phyloP scores from a whole-genome alignment of 2,888 invertebrate genomes.

The Oeneis ivallda region DNA sequence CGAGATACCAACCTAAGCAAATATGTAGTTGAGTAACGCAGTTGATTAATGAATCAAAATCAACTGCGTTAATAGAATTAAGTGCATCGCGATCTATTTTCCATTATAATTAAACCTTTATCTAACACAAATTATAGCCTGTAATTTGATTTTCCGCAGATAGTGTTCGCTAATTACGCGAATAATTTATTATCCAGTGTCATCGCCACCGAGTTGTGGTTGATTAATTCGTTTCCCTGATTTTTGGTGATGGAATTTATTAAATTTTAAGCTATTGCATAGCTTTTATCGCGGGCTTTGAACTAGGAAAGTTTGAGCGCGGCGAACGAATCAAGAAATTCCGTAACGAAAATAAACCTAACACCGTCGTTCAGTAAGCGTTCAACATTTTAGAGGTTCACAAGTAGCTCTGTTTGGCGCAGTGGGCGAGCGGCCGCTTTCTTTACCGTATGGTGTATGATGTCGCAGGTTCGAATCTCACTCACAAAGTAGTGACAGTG shows the following conservation, averaged over 20 bases:
- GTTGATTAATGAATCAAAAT: neutral
- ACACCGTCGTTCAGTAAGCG: no score
- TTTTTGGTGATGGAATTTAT: neutral
- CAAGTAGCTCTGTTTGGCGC: no score
- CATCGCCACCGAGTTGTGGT: slow-evolving; percentile 17
- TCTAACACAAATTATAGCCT: slow-evolving; percentile 16
- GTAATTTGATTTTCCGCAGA: slow-evolving; percentile 30
- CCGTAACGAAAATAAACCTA: no score
- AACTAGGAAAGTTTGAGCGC: no score
- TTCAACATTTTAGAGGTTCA: no score
- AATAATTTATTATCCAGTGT: slow-evolving; percentile 23
- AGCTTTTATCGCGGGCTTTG: no score
- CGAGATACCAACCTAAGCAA: neutral
- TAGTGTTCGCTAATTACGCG: slow-evolving; percentile 27
- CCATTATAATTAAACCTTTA: slow-evolving; percentile 22
- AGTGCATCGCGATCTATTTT: slow-evolving; percentile 12
- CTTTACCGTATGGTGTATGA: no score
- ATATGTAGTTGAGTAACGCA: no score
- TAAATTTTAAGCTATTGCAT: neutral
- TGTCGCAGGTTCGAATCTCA: no score
- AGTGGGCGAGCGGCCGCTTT: no score
- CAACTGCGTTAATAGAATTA: neutral
- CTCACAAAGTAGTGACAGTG: no score
- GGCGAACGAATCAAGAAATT: no score
- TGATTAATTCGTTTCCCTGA: slow-evolving; percentile 9